Evolutionary conservation across 1,140 invertebrate genomes (phyloP), one percentile per base, ranked within the genome.

Genomic region (Drosophila funebris): DNA sequence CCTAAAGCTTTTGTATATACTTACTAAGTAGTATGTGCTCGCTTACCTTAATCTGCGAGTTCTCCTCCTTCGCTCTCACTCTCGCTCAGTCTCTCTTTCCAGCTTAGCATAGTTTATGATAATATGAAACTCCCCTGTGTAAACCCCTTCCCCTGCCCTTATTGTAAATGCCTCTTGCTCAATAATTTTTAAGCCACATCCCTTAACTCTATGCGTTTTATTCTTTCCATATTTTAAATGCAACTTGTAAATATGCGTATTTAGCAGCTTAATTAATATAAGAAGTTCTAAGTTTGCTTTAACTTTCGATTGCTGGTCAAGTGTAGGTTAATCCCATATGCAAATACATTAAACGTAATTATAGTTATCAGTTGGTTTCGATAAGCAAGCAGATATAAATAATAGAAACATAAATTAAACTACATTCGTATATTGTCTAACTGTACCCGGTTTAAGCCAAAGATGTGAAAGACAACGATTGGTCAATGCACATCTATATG

Each of bases 221-320:
- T 29, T 53, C 39, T 48, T 46, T 37, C 46, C 36, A 13, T n/a
- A n/a, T n/a, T n/a, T 7, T 43, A 31, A 9, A 24, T 4, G 37
- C 37, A 44, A 20, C 1, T 73, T 54, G 56, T 58, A 68, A 54
- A 85, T 44, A 77, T 74, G 67, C 33, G 56, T 29, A 52, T 46
- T 67, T 66, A 3, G 29, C 44, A 44, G 39, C 58, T 62, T 54
- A 48, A 13, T 24, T 48, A 41, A 43, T 31, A 50, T 53, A 69
- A 44, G 46, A 14, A n/a, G 46, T 8, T 31, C 33, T 62, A 18
- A 70, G 27, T 73, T 73, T 63, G 74, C 67, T 82, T 76, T 62
- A 58, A 68, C 43, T 58, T 54, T 81, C 27, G 70, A 88, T 83
- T 83, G 83, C 83, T 88, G 83, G 82, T 88, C 82, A 85, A 87